Evolutionary conservation across 2,888 invertebrate species (phyloP).

Genomic region (Nemurella pictetii): DNA sequence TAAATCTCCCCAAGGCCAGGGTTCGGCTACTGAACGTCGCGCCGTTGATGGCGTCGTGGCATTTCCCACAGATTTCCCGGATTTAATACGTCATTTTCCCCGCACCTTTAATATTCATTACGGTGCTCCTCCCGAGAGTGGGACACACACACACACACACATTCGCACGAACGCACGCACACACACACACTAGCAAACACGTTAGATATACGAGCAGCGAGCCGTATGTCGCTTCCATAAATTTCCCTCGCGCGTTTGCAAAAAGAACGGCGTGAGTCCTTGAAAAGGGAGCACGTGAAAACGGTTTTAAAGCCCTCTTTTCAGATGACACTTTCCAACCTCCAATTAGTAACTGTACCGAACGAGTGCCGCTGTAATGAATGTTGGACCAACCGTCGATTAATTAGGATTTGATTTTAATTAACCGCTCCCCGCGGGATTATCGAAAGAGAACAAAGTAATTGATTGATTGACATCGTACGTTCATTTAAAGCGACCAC

Average conservation of each 20-base stretch:
- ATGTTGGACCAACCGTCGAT: constrained; percentile 1
- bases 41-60: not conserved
- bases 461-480: not conserved
- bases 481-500: constrained; percentile 25
- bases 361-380: not conserved
- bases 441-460: constrained; percentile 6
- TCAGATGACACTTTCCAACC: not conserved
- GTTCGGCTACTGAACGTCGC: no score
- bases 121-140: not conserved
- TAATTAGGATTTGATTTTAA: constrained; percentile 30
- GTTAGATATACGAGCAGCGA: no score
- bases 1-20: no score
- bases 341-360: not conserved
- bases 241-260: not conserved
- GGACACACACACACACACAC: not conserved
- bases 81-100: not conserved
- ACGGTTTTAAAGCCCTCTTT: not conserved
- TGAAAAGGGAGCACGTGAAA: not conserved
- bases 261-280: not conserved
- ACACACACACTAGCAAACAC: no score
- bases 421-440: constrained; percentile 12
- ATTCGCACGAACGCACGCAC: not conserved
- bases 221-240: not conserved
- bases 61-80: not conserved
- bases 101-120: not conserved